These are phyloP conservation scores for Adoxophyes honmai DNA, from an alignment of 1,140 invertebrate species.

Conservation along the genomic window DNA sequence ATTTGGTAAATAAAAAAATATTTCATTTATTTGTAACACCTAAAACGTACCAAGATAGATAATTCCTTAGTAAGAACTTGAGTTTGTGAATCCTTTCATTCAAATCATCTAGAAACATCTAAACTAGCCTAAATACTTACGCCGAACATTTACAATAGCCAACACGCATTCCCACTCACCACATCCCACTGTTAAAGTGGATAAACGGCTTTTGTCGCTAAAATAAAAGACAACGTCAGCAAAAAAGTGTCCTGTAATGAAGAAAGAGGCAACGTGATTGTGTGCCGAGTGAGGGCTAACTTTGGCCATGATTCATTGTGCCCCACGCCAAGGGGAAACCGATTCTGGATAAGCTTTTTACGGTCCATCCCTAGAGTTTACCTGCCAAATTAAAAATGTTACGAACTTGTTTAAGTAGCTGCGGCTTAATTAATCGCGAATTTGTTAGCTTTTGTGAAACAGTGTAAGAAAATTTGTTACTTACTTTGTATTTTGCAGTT, in stretches of 20 bases:
- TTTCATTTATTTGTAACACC: too few relatives aligned
- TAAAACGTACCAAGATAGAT: too few relatives aligned
- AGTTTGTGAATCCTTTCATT: too few relatives aligned
- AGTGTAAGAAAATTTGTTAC: too few relatives aligned
- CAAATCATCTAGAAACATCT: neutral
- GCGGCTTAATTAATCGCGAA: too few relatives aligned
- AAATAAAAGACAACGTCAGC: slow-evolving; percentile 27
- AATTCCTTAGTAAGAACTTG: too few relatives aligned
- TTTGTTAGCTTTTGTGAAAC: too few relatives aligned
- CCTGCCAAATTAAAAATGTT: slow-evolving; percentile 25
- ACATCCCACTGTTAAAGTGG: slow-evolving; percentile 21
- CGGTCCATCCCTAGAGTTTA: neutral
- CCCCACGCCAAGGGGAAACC: slow-evolving; percentile 20
- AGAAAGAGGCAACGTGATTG: slow-evolving; percentile 35
- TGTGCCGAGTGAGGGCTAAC: slow-evolving; percentile 35
- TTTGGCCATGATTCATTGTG: slow-evolving; percentile 30
- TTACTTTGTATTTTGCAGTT: too few relatives aligned
- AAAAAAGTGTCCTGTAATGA: slow-evolving; percentile 38
- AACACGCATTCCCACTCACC: slow-evolving; percentile 16
- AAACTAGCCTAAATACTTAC: neutral
- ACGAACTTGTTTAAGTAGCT: neutral
- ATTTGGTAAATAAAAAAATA: too few relatives aligned
- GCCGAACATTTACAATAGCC: neutral
- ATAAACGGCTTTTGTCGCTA: slow-evolving; percentile 31
- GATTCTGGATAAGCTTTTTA: slow-evolving; percentile 30